Evolutionary conservation across 1,140 invertebrate genomes (phyloP).

Genomic region (Thaumetopoea pityocampa): DNA sequence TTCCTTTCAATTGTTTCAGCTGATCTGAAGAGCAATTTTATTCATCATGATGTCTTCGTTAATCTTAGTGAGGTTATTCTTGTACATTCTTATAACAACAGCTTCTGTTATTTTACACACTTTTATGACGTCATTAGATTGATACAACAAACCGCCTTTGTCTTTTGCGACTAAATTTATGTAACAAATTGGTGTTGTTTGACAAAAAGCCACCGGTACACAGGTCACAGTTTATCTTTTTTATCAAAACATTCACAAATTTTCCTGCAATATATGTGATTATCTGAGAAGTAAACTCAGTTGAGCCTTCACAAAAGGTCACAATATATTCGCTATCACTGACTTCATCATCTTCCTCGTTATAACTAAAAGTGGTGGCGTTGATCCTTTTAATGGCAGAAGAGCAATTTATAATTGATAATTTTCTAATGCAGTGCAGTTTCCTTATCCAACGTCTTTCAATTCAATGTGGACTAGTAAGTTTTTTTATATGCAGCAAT

Average conservation of each 20-base stretch:
- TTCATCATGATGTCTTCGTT: background rate
- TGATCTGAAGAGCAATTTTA: no score
- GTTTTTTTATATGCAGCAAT: slow-evolving; percentile 14
- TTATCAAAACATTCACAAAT: background rate
- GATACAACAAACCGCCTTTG: slow-evolving; percentile 8
- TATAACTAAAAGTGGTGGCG: no score
- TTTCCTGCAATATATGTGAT: slow-evolving; percentile 3
- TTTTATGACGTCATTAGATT: slow-evolving; percentile 1
- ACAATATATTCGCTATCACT: no score
- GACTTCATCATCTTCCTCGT: background rate
- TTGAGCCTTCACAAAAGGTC: no score
- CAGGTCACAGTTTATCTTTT: slow-evolving; percentile 1
- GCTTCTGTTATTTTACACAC: background rate
- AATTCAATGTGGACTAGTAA: slow-evolving; percentile 15
- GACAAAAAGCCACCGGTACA: background rate
- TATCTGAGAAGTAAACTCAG: background rate
- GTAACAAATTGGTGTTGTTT: background rate
- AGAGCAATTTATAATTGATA: slow-evolving; percentile 12
- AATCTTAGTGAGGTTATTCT: background rate
- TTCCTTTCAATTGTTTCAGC: no score
- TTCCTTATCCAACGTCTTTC: slow-evolving; percentile 11
- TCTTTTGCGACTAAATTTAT: slow-evolving; percentile 5
- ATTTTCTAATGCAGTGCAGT: slow-evolving; percentile 15
- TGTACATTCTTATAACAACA: background rate
- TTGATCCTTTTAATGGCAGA: slow-evolving; percentile 8